Conservation (phyloP, 2,888 invertebrate genomes). For the Mayetiola destructor region DNA sequence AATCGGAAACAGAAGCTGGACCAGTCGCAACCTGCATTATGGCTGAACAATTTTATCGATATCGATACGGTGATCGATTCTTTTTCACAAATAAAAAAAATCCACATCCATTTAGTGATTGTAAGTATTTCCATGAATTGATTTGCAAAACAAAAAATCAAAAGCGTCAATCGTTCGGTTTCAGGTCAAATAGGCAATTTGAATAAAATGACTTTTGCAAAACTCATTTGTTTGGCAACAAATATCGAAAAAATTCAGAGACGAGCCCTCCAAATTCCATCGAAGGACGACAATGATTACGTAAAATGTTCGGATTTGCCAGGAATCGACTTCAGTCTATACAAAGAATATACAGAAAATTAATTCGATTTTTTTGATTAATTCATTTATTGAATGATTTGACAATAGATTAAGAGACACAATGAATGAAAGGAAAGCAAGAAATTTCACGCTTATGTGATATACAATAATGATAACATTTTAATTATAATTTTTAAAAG, state of each 20-base stretch:
- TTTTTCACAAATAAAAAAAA: neutral
- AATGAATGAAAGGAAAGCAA: too few relatives aligned
- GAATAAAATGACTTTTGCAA: neutral
- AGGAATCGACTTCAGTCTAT: too few relatives aligned
- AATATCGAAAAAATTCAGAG: neutral
- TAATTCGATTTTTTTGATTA: too few relatives aligned
- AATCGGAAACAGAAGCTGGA: neutral
- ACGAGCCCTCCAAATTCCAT: too few relatives aligned
- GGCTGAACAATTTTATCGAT: neutral
- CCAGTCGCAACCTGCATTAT: neutral
- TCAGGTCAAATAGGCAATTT: neutral
- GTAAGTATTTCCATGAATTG: too few relatives aligned
- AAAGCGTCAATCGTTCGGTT: neutral
- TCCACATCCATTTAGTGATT: slow-evolving; percentile 7
- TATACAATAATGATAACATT: too few relatives aligned
- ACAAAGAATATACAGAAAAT: too few relatives aligned
- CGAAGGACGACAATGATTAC: neutral
- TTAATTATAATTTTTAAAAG: too few relatives aligned
- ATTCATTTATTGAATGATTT: too few relatives aligned
- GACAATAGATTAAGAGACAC: too few relatives aligned
- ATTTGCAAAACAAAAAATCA: neutral
- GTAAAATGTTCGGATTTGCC: neutral
- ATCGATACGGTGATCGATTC: neutral
- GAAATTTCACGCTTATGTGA: too few relatives aligned
- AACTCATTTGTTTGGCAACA: neutral